Percentiles rank a stretch among this genome's conserved stretches.
These are phyloP conservation scores for Elaeidobius kamerunicus DNA, from an alignment of 2,888 invertebrate species.

Conservation along the genomic window DNA sequence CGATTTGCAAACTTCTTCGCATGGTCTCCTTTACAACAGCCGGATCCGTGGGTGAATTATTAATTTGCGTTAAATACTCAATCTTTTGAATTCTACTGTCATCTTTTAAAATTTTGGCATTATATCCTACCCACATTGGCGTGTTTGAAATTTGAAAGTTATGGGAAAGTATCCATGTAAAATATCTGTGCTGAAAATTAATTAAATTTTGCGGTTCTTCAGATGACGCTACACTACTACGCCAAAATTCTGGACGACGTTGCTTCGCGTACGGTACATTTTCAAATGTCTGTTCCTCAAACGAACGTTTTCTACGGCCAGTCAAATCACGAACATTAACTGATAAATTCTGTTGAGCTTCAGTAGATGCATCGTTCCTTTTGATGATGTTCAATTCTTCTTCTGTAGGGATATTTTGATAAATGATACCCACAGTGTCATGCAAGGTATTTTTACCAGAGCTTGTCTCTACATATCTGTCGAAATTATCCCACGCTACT, in stretches of 20 bases:
- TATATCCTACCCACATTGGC: conserved; percentile 2
- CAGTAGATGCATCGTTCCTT: neutral
- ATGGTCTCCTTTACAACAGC: conserved; percentile 28
- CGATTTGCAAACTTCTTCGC: conserved; percentile 16
- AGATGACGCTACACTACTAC: conserved; percentile 16
- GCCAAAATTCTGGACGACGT: conserved; percentile 28
- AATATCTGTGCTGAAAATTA: neutral
- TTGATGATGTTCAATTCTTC: conserved; percentile 19
- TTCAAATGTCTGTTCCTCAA: conserved; percentile 27
- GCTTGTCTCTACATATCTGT: conserved; percentile 33
- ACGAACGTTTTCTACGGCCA: conserved; percentile 33
- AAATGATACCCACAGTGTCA: conserved; percentile 42
- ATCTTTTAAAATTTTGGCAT: conserved; percentile 17
- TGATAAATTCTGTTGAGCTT: neutral
- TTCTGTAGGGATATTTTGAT: conserved; percentile 36
- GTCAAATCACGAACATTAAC: conserved; percentile 21
- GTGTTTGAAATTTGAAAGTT: neutral
- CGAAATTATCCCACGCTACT: conserved; percentile 37
- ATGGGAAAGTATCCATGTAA: conserved; percentile 4
- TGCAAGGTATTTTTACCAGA: conserved; percentile 38
- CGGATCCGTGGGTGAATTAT: conserved; percentile 34
- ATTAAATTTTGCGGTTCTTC: conserved; percentile 13
- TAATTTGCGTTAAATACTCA: conserved; percentile 35
- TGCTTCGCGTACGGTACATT: conserved; percentile 25
- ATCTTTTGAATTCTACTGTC: conserved; percentile 31